A percentile compares a stretch with the other conserved stretches of the same genome.
Conservation (phyloP, 1,140 invertebrate genomes). For the Philaenus spumarius region DNA sequence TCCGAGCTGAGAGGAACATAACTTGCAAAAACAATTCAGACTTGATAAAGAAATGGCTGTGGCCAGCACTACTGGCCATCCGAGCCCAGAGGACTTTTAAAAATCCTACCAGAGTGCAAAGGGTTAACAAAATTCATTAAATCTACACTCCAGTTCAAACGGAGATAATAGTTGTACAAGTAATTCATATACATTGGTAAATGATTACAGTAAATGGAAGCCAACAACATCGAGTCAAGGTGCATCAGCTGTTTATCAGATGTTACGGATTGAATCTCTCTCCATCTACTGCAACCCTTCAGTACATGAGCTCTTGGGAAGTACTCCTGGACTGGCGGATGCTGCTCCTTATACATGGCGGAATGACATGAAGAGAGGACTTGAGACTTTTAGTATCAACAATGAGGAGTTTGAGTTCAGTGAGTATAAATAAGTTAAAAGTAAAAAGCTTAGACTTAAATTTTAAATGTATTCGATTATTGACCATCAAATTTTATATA, state of each 20-base stretch:
- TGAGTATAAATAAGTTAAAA: constrained; percentile 45
- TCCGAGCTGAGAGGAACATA: no score
- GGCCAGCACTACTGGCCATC: no score
- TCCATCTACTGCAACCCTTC: constrained; percentile 70
- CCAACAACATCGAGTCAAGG: constrained; percentile 54
- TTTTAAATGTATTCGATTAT: no score
- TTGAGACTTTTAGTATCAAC: constrained; percentile 70
- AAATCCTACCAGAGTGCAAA: no score
- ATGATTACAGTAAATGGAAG: constrained; percentile 67
- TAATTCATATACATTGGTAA: no score
- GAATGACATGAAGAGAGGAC: constrained; percentile 58
- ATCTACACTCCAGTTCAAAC: no score
- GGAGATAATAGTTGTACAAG: no score
- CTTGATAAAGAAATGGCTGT: no score
- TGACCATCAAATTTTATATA: constrained; percentile 33
- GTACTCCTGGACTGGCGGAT: constrained; percentile 23
- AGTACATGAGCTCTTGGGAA: constrained; percentile 29
- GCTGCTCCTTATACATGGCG: constrained; percentile 55
- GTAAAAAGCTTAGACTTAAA: no score
- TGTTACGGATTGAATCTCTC: constrained; percentile 67
- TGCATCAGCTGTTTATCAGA: constrained; percentile 64
- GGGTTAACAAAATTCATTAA: no score
- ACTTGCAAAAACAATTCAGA: no score
- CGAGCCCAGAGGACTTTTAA: no score
- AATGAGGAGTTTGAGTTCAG: constrained; percentile 66